phyloP scores from a whole-genome alignment of 2,888 invertebrate genomes.

The Amiota minor region DNA sequence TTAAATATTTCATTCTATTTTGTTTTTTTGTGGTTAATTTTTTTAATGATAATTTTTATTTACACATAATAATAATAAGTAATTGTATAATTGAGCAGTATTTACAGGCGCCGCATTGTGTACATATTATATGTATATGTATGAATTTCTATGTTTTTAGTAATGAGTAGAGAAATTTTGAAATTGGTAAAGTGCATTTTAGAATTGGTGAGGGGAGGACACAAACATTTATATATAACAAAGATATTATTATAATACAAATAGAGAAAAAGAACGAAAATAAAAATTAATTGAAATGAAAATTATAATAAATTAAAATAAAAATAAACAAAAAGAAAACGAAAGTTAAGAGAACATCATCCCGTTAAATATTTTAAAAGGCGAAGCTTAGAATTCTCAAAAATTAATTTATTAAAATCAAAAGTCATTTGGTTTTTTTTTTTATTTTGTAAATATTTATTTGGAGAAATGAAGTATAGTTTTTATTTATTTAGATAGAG shows the following conservation, averaged over 20 bases:
- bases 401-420: too few species aligned
- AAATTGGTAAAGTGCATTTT: not conserved
- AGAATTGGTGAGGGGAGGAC: slow-evolving; percentile 46
- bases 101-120: slow-evolving; percentile 71
- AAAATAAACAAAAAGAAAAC: slow-evolving; percentile 10
- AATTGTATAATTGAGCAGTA: slow-evolving; percentile 62
- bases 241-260: slow-evolving; percentile 39
- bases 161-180: slow-evolving; percentile 42
- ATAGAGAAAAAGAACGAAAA: slow-evolving; percentile 34
- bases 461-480: too few species aligned
- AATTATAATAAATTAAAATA: slow-evolving; percentile 28
- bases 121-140: slow-evolving; percentile 36
- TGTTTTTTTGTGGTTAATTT: slow-evolving; percentile 40
- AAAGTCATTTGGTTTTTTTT: too few species aligned
- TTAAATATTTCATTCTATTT: slow-evolving; percentile 70
- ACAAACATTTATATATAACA: slow-evolving; percentile 14
- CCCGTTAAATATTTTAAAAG: slow-evolving; percentile 17
- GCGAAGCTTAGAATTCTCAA: too few species aligned
- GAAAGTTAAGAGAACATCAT: slow-evolving; percentile 35
- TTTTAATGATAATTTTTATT: not conserved
- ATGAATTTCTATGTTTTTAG: slow-evolving; percentile 59
- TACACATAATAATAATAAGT: slow-evolving; percentile 2
- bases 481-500: too few species aligned
- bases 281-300: slow-evolving; percentile 30
- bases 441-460: too few species aligned